Conservation (phyloP, 2,113 vertebrate genomes). For the Sinocyclocheilus anshuiensis region DNA sequence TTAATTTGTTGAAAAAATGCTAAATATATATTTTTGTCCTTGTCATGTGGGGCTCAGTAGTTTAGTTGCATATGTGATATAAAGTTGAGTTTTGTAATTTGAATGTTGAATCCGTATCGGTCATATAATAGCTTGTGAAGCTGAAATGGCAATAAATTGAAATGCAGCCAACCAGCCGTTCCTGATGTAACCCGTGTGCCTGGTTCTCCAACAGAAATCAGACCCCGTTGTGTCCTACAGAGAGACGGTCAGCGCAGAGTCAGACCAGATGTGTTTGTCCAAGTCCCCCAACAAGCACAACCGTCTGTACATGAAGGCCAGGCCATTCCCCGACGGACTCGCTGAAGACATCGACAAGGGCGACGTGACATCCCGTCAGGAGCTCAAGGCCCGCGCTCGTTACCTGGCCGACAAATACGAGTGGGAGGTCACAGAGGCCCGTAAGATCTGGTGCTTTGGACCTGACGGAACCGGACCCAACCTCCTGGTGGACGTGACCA, state of each 20-base stretch:
- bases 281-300: slow-evolving; percentile 99
- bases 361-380: slow-evolving; percentile 82
- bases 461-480: slow-evolving; percentile 92
- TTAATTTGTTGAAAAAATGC: too few species aligned
- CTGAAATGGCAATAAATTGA: too few species aligned
- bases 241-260: slow-evolving; percentile 86
- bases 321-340: slow-evolving; percentile 86
- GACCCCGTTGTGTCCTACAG: slow-evolving; percentile 95
- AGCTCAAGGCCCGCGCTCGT: slow-evolving; percentile 86
- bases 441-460: slow-evolving; percentile 97
- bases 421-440: slow-evolving; percentile 90
- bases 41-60: too few species aligned
- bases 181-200: not conserved
- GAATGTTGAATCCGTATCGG: too few species aligned
- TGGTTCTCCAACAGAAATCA: slow-evolving; percentile 81
- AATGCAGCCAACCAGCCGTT: too few species aligned
- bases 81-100: too few species aligned
- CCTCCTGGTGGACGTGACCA: slow-evolving; percentile 89
- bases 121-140: too few species aligned
- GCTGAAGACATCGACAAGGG: slow-evolving; percentile 94
- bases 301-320: slow-evolving; percentile 91
- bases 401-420: slow-evolving; percentile 88
- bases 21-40: too few species aligned
- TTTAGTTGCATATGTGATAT: too few species aligned
- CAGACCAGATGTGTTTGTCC: slow-evolving; percentile 84